Conservation (phyloP, 2,113 vertebrate species). For the Edolisoma coerulescens region DNA sequence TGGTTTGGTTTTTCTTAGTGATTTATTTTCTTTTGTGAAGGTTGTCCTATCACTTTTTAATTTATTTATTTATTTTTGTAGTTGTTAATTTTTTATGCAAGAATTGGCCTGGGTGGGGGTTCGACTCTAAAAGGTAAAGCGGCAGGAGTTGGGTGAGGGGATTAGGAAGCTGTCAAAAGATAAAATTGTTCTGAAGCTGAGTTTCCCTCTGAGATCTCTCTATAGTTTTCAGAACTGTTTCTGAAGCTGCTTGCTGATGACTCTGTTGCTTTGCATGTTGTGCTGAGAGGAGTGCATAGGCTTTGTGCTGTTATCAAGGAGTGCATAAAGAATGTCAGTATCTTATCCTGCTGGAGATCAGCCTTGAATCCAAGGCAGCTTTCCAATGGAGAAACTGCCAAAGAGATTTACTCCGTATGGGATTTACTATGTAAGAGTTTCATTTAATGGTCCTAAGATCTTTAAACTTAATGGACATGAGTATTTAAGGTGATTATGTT, state of each 20-base stretch:
- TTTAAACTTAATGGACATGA: slow-evolving; percentile 31
- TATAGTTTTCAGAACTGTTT: not conserved
- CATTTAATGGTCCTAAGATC: slow-evolving; percentile 28
- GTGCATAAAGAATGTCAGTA: not conserved
- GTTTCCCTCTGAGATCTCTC: slow-evolving; percentile 29
- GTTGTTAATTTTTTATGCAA: not conserved
- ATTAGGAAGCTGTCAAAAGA: slow-evolving; percentile 59
- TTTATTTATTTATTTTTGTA: not conserved
- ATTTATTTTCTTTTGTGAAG: slow-evolving; percentile 23
- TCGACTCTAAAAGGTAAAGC: not conserved
- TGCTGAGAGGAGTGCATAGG: not conserved
- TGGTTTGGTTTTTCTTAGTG: not conserved
- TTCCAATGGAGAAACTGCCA: slow-evolving; percentile 12
- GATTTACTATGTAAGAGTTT: not conserved
- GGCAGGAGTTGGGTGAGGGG: not conserved
- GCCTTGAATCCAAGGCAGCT: not conserved
- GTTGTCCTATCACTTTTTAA: not conserved
- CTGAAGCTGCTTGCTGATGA: not conserved
- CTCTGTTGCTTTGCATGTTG: not conserved
- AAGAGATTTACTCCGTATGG: not conserved
- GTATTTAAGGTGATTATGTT: slow-evolving; percentile 23
- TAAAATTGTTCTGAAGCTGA: slow-evolving; percentile 47
- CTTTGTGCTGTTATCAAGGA: not conserved
- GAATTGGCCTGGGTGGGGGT: not conserved
- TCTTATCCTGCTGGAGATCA: slow-evolving; percentile 34